phyloP scores from a whole-genome alignment of 2,797 vertebrate genomes.

The Acipenser ruthenus region DNA sequence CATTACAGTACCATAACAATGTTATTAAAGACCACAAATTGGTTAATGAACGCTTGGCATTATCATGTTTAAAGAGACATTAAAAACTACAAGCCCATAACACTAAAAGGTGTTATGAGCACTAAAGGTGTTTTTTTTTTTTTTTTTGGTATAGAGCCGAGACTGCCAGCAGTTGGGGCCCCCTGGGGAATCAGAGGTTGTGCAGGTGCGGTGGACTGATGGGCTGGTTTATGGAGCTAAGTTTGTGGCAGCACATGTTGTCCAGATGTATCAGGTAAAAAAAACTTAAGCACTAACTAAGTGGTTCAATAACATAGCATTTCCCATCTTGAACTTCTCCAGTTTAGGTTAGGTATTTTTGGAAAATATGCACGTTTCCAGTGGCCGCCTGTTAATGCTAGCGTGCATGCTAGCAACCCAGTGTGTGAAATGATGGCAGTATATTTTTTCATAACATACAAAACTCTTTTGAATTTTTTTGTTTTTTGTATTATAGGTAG shows the following conservation, averaged over 20 bases:
- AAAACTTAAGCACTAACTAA: background rate
- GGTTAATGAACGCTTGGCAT: too few relatives aligned
- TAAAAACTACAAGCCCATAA: too few relatives aligned
- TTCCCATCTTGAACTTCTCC: background rate
- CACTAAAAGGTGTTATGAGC: too few relatives aligned
- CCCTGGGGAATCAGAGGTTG: constrained; percentile 72
- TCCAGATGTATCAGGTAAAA: constrained; percentile 92
- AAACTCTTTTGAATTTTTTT: background rate
- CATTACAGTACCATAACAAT: too few relatives aligned
- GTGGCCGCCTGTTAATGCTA: background rate
- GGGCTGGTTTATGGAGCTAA: constrained; percentile 91
- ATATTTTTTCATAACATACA: too few relatives aligned
- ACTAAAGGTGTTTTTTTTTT: too few relatives aligned
- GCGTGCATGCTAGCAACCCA: background rate
- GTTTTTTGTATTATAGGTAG: constrained; percentile 63
- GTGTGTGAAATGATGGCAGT: background rate
- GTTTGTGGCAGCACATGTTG: constrained; percentile 82
- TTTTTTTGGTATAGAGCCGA: constrained; percentile 60
- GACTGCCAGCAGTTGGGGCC: constrained; percentile 81
- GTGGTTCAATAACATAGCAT: background rate
- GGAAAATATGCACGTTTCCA: background rate
- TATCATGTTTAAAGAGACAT: too few relatives aligned
- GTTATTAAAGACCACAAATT: too few relatives aligned
- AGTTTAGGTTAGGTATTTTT: background rate
- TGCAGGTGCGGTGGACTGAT: constrained; percentile 90